Conservation (phyloP, 2,797 vertebrate species). For the Trematomus bernacchii region DNA sequence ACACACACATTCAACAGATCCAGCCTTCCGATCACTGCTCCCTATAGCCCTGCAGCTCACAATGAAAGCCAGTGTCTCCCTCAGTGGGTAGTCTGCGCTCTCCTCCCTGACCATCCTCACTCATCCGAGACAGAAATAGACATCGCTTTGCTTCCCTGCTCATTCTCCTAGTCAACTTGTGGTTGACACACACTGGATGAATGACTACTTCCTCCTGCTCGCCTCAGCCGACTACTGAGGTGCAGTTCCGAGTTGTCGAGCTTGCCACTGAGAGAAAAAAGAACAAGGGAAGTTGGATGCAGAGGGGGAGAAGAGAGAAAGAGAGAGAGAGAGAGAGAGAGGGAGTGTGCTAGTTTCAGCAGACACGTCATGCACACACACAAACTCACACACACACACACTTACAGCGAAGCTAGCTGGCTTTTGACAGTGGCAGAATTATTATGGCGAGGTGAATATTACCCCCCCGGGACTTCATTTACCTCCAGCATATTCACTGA, state of each 20-base stretch:
- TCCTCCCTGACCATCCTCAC: conserved; percentile 73
- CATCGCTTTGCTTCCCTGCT: conserved; percentile 79
- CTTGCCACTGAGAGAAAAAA: conserved; percentile 68
- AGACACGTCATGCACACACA: conserved; percentile 46
- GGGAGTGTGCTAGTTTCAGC: conserved; percentile 57
- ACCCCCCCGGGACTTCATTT: conserved; percentile 88
- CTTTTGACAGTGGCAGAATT: conserved; percentile 86
- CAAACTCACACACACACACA: conserved; percentile 36
- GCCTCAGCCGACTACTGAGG: conserved; percentile 68
- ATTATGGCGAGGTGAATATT: conserved; percentile 86
- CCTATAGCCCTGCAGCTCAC: conserved; percentile 77
- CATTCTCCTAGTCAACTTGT: conserved; percentile 79
- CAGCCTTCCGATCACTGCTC: conserved; percentile 82
- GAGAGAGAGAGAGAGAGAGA: conserved; percentile 6
- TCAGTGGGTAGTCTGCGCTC: conserved; percentile 71
- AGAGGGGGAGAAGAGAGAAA: not conserved
- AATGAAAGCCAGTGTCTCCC: conserved; percentile 78
- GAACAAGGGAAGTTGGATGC: conserved; percentile 66
- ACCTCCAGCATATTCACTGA: conserved; percentile 87
- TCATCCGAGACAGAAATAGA: conserved; percentile 80
- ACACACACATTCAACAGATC: conserved; percentile 71
- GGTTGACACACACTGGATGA: conserved; percentile 79
- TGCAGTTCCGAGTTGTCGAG: conserved; percentile 75
- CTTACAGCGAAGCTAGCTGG: conserved; percentile 76
- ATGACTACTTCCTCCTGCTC: conserved; percentile 75